Base-by-base conservation (phyloP, 2,888 invertebrate genomes). In the Eupithecia inturbata region DNA sequence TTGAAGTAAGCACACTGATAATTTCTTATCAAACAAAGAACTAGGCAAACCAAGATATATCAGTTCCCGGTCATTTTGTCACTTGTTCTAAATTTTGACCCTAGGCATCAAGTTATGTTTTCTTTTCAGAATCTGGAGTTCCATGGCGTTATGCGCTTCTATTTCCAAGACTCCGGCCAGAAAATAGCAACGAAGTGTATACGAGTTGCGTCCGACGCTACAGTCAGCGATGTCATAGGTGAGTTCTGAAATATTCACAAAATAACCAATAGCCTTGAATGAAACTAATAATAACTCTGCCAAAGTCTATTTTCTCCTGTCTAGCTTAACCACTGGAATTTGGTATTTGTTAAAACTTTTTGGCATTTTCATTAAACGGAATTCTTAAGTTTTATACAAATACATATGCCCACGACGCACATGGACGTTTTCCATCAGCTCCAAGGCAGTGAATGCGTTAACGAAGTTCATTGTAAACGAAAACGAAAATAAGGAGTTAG, bases 111-210 rank as follows among this genome's bases (percentile, higher is more conserved):
- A 31, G 62, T 31, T 62, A 3, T 62, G 62, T 16, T 31, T 31
- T 31, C 57, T 64, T 66, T 64, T 41, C 95, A 99, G 99, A 98
- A 98, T 86, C 95, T 99, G 93, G 99, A 99, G 92, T 99, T 99
- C 93, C 99, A 99, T 94, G 99, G 99, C 67, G 99, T 99, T 76
- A 99, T 99, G 98, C 96, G 99, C 84, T 99, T 99, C 95, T 99
- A 99, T 95, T 99, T 99, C 92, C 99, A 99, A 97, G 99, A 99
- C 93, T 98, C 98, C 71, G 99, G 99, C 68, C 98, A 99, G 93
- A 99, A 99, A 95, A 99, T 99, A 76, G 98, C 99, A 72, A 99
- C 99, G 67, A 99, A 99, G 95, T 99, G 99, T 92, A 99, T 99
- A 84, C 96, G 99, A 73, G 99, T 99, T 68, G 98, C 99, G 68